phyloP scores from a whole-genome alignment of 2,797 vertebrate genomes.

The Atherinosoma microstoma region DNA sequence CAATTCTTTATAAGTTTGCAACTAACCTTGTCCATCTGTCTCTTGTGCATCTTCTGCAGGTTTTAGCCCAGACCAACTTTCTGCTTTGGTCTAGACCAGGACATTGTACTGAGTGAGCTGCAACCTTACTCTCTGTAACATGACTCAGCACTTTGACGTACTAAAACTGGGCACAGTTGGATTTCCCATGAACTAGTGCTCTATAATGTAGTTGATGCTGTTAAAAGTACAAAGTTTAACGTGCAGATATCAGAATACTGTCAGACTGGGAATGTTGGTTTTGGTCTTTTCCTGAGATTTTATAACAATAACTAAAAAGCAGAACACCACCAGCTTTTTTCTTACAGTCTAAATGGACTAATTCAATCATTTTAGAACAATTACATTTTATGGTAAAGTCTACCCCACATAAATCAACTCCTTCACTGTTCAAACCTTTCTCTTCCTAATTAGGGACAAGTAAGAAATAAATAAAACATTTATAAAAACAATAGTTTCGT shows the following conservation, averaged over 20 bases:
- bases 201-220: not conserved
- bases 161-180: not conserved
- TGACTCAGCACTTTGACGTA: not conserved
- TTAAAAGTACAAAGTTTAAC: not conserved
- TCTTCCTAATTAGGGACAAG: conserved; percentile 10
- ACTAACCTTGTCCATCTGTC: not conserved
- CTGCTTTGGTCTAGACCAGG: not conserved
- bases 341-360: not conserved
- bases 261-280: not conserved
- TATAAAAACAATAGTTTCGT: conserved; percentile 36
- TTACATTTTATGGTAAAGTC: conserved; percentile 7
- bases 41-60: no score
- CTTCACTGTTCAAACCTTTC: not conserved
- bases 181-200: not conserved
- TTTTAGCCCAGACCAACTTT: not conserved
- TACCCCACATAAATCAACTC: conserved; percentile 11
- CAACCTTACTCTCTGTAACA: not conserved
- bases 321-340: not conserved
- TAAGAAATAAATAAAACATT: conserved; percentile 56
- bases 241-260: not conserved
- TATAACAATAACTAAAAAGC: not conserved
- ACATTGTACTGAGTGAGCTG: not conserved
- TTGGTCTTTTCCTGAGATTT: conserved; percentile 29
- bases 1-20: not conserved
- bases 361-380: conserved; percentile 10